Base-by-base conservation (phyloP, 2,888 invertebrate genomes). In the Acheta domesticus region DNA sequence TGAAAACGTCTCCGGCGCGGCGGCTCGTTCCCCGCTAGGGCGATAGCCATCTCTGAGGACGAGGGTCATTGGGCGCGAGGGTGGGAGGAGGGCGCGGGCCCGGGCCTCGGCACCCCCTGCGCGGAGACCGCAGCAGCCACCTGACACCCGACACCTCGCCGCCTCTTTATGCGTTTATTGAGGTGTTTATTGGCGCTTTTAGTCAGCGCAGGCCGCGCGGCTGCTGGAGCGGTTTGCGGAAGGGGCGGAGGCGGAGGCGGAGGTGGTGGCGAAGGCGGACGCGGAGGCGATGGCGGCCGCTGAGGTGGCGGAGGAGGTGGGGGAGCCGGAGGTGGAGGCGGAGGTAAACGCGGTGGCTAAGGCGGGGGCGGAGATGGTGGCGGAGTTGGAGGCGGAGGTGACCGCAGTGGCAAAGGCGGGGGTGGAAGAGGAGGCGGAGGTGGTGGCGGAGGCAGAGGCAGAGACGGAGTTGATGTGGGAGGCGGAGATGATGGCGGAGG, bases 141-240 rank as follows among this genome's bases (percentile, higher is more conserved):
- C 62, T 62, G 62, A 62, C 62, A n/a, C 5, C 62, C 62, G 62
- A 62, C 14, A n/a, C 62, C 62, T n/a, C 62, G 14, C 62, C 16
- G 62, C 62, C 16, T 62, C 14, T 62, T 62, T 62, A 62, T 62
- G 14, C 14, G 14, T 62, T 62, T 62, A 62, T 62, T 62, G 62
- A 62, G 62, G 62, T 62, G 62, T 62, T 62, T 62, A 62, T 62
- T 62, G 62, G n/a, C 62, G 62, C 62, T 62, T 62, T 62, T 62
- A 62, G 62, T 62, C 62, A n/a, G 62, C 62, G 16, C n/a, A 19
- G 14, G 62, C 62, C 14, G 62, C 14, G 62, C 16, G 62, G 62
- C 14, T 62, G 62, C 14, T 62, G 62, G n/a, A n/a, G 62, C 16
- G 62, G 62, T 62, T 62, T 62, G 62, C n/a, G 36, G 36, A 62